phyloP scores from a whole-genome alignment of 2,797 vertebrate species.

The Hipposideros larvatus region DNA sequence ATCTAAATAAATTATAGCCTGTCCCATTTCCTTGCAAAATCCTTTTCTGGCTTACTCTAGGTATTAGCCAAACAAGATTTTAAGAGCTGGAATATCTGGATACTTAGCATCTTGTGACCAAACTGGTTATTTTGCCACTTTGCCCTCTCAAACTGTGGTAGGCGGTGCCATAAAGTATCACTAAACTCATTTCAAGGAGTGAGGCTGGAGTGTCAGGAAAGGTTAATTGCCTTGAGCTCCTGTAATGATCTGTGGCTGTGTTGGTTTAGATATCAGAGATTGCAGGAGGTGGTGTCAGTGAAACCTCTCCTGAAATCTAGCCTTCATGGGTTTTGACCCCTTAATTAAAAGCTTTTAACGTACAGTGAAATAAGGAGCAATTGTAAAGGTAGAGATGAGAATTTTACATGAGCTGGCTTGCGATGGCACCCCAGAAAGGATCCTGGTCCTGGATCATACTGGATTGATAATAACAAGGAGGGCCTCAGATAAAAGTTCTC shows the following conservation, averaged over 20 bases:
- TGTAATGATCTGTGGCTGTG: slow-evolving; percentile 68
- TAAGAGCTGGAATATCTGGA: slow-evolving; percentile 61
- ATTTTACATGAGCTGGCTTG: neutral
- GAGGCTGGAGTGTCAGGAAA: slow-evolving; percentile 60
- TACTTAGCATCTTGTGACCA: slow-evolving; percentile 59
- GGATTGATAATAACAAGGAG: neutral
- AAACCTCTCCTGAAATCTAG: slow-evolving; percentile 44
- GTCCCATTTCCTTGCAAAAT: neutral
- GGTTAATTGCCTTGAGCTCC: slow-evolving; percentile 83
- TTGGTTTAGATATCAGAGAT: slow-evolving; percentile 70
- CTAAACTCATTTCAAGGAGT: slow-evolving; percentile 77
- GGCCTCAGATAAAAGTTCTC: neutral
- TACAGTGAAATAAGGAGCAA: neutral
- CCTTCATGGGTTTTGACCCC: neutral
- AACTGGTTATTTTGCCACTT: slow-evolving; percentile 71
- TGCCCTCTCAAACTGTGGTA: slow-evolving; percentile 59
- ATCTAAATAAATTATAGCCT: slow-evolving; percentile 77
- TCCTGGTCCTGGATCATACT: no score
- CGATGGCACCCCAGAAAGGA: neutral
- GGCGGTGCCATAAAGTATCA: slow-evolving; percentile 72
- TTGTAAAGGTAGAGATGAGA: neutral
- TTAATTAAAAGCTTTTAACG: slow-evolving; percentile 36
- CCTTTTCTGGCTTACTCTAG: slow-evolving; percentile 53
- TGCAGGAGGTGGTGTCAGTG: slow-evolving; percentile 6
- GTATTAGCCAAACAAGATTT: slow-evolving; percentile 31